Evolutionary conservation across 2,113 vertebrate species (phyloP).

Genomic region (Cricetomys ansorgei): DNA sequence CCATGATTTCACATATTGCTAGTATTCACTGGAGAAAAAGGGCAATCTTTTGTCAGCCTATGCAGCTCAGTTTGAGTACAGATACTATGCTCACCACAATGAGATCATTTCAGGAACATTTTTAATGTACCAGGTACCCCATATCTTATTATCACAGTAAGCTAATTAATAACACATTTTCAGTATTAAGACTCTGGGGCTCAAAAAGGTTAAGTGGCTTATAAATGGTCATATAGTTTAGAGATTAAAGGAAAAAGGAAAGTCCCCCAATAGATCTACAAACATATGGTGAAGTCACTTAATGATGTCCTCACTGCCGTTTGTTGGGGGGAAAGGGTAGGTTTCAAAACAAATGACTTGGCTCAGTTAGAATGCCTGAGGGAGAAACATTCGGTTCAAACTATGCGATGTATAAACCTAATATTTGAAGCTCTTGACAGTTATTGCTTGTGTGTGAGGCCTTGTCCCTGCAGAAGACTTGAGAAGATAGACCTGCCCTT

Average conservation of each 20-base stretch:
- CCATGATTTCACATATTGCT: constrained; percentile 6
- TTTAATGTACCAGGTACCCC: neutral
- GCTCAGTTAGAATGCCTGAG: neutral
- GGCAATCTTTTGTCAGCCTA: neutral
- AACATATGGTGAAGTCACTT: neutral
- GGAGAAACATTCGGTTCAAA: neutral
- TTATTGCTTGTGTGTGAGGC: neutral
- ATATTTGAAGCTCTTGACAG: neutral
- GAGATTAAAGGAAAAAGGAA: neutral
- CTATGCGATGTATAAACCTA: neutral
- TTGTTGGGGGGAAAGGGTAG: neutral
- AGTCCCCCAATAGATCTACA: neutral
- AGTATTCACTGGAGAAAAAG: neutral
- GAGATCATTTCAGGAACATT: neutral
- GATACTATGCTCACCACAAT: neutral
- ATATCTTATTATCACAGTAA: neutral
- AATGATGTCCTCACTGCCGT: neutral
- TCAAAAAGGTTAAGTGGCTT: constrained; percentile 28
- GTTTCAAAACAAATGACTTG: constrained; percentile 1
- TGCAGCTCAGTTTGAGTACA: neutral
- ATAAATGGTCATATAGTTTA: neutral
- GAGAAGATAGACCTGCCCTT: neutral
- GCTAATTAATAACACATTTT: constrained; percentile 2
- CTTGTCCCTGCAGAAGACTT: neutral
- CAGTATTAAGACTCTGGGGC: neutral